Base-by-base conservation (phyloP, 2,113 vertebrate genomes). In the Nycticryphes semicollaris region DNA sequence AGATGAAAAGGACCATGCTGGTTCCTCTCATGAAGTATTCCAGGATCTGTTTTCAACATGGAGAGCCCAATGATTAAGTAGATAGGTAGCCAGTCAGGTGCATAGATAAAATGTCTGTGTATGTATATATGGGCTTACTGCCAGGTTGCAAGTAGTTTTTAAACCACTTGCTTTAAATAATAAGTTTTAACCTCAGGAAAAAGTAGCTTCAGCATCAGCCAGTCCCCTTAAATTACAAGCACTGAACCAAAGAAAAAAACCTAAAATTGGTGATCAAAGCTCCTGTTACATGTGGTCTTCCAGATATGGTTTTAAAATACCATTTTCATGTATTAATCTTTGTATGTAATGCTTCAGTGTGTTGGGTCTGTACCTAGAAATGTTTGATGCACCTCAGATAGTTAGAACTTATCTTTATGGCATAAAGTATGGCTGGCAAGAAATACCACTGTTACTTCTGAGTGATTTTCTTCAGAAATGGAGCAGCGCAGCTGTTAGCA, bases 1-100 rank as follows among this genome's bases (percentile, higher is more conserved):
- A 84, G 45, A 89, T 93, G 43, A 78, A 94, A 92, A 91, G 86
- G 59, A 68, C 81, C 80, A 31, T 28, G 80, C 54, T 90, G 85
- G 31, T 50, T 93, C 25, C 9, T 63, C 45, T 74, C 51, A 68
- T 81, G 45, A 92, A 68, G 23, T 45, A 79, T 81, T 90, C n/a
- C 73, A 67, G 50, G n/a, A 79, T 33, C 47, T 73, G 22, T 54
- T 90, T 74, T 39, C 76, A 81, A 50, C n/a, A 84, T 5, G 45
- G 27, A 33, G 5, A 84, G 24, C 11, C 37, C 33, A 59, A 5
- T 25, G 41, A 84, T 66, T 70, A 86, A 84, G 50, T 50, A 67
- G 56, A 43, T 30, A 84, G n/a, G 60, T n/a, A 62, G 63, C 37
- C 50, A 37, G 31, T 41, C 51, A 74, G 27, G 30, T 54, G 62